Evolutionary conservation across 2,888 invertebrate species (phyloP), one percentile per base, ranked within the genome.

Genomic region (Rhamphomyia laevipes): DNA sequence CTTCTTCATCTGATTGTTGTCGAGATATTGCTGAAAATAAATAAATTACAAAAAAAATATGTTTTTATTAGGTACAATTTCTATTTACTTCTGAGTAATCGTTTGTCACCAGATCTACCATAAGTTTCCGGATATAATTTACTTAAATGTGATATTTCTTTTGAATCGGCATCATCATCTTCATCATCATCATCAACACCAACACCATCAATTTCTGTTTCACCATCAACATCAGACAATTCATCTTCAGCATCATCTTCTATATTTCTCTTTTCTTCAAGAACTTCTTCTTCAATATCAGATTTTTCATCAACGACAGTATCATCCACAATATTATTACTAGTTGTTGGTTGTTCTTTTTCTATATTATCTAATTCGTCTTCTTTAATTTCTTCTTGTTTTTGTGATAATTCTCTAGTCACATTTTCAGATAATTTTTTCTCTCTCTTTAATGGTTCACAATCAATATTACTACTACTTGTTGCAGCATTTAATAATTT

Each of bases 1-100:
- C 86, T 58, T 87, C 86, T 59, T 86, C 87, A 59, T 89, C 88
- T 56, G 86, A 86, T 54, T 81, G 82, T 1, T 84, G 84, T 56
- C 86, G 72, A 1, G 85, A 85, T 38, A 82, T 83, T 61, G 84
- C 55, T 55, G 12, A 35, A 7, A 35, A 35, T 13, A n/a, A 35
- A 35, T n/a, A n/a, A 35, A 13, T 13, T n/a, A 13, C 12, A 40
- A 54, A 38, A 46, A 13, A 45, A 35, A 52, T 48, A 47, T 35
- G 44, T 16, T 44, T 49, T 41, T 31, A 58, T 13, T 30, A 13
- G 11, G 13, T 33, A 3, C 13, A 11, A 13, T 33, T 33, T 33
- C 4, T 13, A 4, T 61, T 60, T 64, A 71, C 70, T 77, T 66
- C 78, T 64, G 41, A 80, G 63, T 43, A 78, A 67, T 49, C 78